These are phyloP conservation scores for Drosophila bocqueti DNA, from an alignment of 1,140 invertebrate species.

Conservation along the genomic window DNA sequence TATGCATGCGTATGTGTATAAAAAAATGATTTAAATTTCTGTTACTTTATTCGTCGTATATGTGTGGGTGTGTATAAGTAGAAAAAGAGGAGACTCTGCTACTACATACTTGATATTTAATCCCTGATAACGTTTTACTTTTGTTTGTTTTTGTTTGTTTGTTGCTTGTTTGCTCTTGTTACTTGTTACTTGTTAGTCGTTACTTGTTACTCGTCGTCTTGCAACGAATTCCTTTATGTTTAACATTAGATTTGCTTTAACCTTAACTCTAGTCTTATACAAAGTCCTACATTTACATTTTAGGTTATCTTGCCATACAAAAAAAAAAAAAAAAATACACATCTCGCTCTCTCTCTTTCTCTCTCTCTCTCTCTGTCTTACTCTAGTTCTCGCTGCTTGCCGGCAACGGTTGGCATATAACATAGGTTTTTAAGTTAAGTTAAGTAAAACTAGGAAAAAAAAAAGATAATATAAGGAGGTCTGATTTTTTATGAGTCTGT, in stretches of 20 bases:
- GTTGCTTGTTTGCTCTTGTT: constrained; percentile 39
- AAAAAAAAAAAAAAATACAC: constrained; percentile 37
- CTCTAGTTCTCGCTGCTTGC: constrained; percentile 41
- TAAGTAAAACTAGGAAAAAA: constrained; percentile 24
- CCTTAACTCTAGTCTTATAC: constrained; percentile 39
- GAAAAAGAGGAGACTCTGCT: constrained; percentile 64
- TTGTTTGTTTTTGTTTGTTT: constrained; percentile 59
- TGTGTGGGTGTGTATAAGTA: constrained; percentile 37
- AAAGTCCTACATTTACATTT: constrained; percentile 34
- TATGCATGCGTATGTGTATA: constrained; percentile 29
- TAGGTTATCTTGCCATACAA: constrained; percentile 26
- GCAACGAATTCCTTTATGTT: constrained; percentile 50
- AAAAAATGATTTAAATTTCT: constrained; percentile 48
- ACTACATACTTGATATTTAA: constrained; percentile 78
- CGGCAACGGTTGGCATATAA: constrained; percentile 31
- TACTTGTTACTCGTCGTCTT: constrained; percentile 39
- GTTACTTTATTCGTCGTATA: constrained; percentile 50
- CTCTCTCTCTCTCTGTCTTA: constrained; percentile 35
- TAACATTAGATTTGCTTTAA: constrained; percentile 56
- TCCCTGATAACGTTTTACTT: constrained; percentile 82
- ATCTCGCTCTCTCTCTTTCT: constrained; percentile 37
- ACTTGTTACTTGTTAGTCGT: constrained; percentile 9
- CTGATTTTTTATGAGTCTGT: constrained; percentile 14
- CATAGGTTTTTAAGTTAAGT: constrained; percentile 17
- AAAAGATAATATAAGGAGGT: constrained; percentile 5